phyloP scores from a whole-genome alignment of 1,140 invertebrate genomes.

The Formica selysi region DNA sequence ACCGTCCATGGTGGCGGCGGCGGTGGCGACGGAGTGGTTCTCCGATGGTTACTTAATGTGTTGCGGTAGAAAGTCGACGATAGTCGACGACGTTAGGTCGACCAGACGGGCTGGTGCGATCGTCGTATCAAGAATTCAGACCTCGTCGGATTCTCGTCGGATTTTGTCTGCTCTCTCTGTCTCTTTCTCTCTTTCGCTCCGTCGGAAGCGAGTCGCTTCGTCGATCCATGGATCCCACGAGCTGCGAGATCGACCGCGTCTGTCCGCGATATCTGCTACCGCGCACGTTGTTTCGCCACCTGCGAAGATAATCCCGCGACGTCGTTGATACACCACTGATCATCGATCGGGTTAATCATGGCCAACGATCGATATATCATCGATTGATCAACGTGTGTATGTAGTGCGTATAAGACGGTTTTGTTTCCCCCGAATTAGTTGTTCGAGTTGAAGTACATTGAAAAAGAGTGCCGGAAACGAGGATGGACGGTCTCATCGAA shows the following conservation, averaged over 20 bases:
- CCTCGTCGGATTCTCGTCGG: background rate
- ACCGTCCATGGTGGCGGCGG: constrained; percentile 41
- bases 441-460: too few relatives aligned
- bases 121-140: background rate
- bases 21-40: background rate
- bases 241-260: background rate
- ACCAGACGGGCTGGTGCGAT: background rate
- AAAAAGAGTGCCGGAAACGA: constrained; percentile 17
- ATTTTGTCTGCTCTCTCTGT: background rate
- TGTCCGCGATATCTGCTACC: too few relatives aligned
- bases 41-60: constrained; percentile 63
- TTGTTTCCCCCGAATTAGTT: too few relatives aligned
- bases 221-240: constrained; percentile 56
- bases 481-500: constrained; percentile 84
- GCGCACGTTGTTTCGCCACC: too few relatives aligned
- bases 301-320: constrained; percentile 6
- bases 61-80: constrained; percentile 65
- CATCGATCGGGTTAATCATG: constrained; percentile 40
- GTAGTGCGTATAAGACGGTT: constrained; percentile 6
- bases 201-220: background rate
- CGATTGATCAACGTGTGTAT: constrained; percentile 6
- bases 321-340: background rate
- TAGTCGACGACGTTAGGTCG: constrained; percentile 23
- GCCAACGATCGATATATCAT: constrained; percentile 19
- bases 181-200: too few relatives aligned